Evolutionary conservation across 2,113 vertebrate species (phyloP).

Genomic region (Hyla sarda): DNA sequence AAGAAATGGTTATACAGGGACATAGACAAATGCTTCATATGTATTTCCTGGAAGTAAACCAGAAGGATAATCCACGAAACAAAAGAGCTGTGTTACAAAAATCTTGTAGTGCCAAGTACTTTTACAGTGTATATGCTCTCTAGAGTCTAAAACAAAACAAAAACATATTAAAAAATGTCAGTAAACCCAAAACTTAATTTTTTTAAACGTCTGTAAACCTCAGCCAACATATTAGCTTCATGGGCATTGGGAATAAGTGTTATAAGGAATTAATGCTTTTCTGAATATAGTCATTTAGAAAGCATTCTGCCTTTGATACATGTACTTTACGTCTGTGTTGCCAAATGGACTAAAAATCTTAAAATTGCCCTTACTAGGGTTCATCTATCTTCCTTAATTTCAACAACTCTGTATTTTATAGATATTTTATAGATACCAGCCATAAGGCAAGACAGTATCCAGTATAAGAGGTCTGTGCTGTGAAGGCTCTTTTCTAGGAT

Average conservation of each 20-base stretch:
- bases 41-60: conserved; percentile 27
- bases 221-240: background rate
- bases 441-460: too few relatives aligned
- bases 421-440: too few relatives aligned
- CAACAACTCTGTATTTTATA: too few relatives aligned
- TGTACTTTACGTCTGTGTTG: too few relatives aligned
- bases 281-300: background rate
- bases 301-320: too few relatives aligned
- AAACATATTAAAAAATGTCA: background rate
- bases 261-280: background rate
- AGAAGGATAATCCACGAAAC: conserved; percentile 27
- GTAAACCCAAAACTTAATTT: conserved; percentile 24
- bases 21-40: background rate
- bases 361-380: too few relatives aligned
- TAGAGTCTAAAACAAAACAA: background rate
- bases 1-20: background rate
- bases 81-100: conserved; percentile 18
- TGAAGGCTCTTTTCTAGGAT: too few relatives aligned
- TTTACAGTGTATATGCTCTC: conserved; percentile 7
- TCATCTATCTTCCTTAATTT: too few relatives aligned
- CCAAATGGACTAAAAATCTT: too few relatives aligned
- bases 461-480: too few relatives aligned
- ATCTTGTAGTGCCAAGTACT: conserved; percentile 8
- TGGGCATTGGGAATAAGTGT: background rate
- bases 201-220: background rate